Base-by-base conservation (phyloP, 1,140 invertebrate species). In the Drosophila sucinea region DNA sequence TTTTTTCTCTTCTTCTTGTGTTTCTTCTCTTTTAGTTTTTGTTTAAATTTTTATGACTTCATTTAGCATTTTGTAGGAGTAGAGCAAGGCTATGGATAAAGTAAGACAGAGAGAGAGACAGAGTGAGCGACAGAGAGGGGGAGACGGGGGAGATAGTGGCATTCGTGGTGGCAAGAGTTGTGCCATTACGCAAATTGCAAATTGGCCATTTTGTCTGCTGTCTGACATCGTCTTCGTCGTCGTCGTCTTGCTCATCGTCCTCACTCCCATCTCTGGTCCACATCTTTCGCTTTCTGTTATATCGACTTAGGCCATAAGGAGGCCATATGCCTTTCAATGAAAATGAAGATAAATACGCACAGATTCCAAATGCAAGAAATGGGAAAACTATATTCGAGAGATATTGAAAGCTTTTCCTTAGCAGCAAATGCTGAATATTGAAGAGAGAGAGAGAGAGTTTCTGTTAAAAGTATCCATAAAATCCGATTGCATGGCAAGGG, bases 1-100 rank as follows among this genome's bases (percentile, higher is more conserved):
- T 38, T 38, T 38, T 38, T 38, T 38, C 3, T 11, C 4, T 4
- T 38, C 41, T 70, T 54, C 29, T 51, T 51, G 7, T 25, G 23
- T 51, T 51, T 51, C 44, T 51, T 25, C 25, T 51, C 44, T 51
- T 51, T 77, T 81, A 60, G 62, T 84, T 79, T 60, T 68, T 73
- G 64, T 72, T 73, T 78, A 81, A 77, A 79, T 65, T 79, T 84
- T 84, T 84, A 84, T 84, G 81, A 77, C 81, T 84, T 84, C 67
- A 84, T 84, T 84, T 76, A 73, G 75, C 73, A 60, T 69, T 60
- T 73, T 35, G 32, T 44, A 68, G 69, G 38, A 35, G 32, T 17
- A 62, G 65, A 60, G 33, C 47, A 40, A 47, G 63, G 40, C n/a
- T 1, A 38, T 11, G 60, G 29, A 25, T 17, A 40, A 65, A 47